Base-by-base conservation (phyloP, 2,797 vertebrate genomes). In the Peromyscus eremicus region DNA sequence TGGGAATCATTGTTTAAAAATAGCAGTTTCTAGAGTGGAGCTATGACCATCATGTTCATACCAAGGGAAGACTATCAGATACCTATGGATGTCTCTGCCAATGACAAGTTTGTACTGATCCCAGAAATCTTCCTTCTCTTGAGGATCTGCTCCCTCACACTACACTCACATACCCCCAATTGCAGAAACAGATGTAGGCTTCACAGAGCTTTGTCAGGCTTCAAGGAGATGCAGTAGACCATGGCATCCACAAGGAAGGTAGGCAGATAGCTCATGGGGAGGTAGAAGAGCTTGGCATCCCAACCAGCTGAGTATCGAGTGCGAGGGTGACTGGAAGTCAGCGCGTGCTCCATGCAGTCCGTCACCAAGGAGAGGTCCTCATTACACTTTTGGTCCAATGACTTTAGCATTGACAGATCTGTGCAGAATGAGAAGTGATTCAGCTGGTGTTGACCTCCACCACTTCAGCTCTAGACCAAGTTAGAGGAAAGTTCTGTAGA, bases 231-330 rank as follows among this genome's bases (percentile, higher is more conserved):
- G 76, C 40, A 64, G 10, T 0, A 1, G 3, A 96, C 0, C 0
- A 98, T 0, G 7, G 40, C 1, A 17, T 98, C 98, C 7, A 27
- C 4, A 19, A 98, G 82, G 10, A 32, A 83, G 10, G 97, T 97
- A 29, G 98, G 98, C 95, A 98, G 73, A 95, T 98, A 98, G 96
- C 98, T 98, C 96, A 98, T 27, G 0, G 98, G 98, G 6, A 98
- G 6, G 84, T 93, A 85, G 49, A 97, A 0, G 40, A 98, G 62
- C 27, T 92, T 62, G 83, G 98, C 83, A 0, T 98, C 98, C 98
- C 98, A 98, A 46, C 98, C 97, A 0, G 64, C 43, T 0, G 96
- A 55, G 89, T 98, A 98, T 5, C 96, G 95, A 40, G 96, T 98
- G 55, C 87, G 97, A 12, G 98, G 98, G 5, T 96, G 57, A 76